These are phyloP conservation scores for Psilanteris sp. DNA, from an alignment of 1,140 invertebrate genomes.

Conservation along the genomic window DNA sequence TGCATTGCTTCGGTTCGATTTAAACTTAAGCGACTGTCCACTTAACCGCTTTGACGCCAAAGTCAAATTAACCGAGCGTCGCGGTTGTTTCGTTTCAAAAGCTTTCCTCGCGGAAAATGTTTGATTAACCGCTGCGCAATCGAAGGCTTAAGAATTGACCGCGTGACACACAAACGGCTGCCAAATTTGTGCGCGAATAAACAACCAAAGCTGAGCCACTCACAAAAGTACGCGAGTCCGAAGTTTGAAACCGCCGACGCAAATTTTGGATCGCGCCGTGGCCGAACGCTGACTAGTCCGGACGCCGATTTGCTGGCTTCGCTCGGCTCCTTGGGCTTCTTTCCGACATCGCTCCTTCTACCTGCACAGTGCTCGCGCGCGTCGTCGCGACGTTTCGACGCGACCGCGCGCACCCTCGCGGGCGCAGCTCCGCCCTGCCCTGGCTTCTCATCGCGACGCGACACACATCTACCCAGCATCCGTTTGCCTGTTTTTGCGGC, in stretches of 20 bases:
- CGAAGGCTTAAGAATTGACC: no score
- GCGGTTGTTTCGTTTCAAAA: no score
- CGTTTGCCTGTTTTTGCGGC: slow-evolving; percentile 15
- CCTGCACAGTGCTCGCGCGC: slow-evolving; percentile 69
- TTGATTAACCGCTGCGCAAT: no score
- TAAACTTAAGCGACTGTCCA: neutral
- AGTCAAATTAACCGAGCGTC: no score
- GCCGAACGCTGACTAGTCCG: slow-evolving; percentile 37
- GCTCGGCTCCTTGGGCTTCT: slow-evolving; percentile 40
- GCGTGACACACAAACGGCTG: no score
- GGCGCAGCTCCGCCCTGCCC: slow-evolving; percentile 77
- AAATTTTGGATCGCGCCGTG: slow-evolving; percentile 18
- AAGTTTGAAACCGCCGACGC: no score
- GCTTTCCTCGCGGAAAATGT: no score
- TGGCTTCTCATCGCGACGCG: slow-evolving; percentile 48
- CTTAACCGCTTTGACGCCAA: neutral
- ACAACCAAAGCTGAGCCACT: no score
- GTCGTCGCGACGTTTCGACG: slow-evolving; percentile 50
- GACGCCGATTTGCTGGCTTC: slow-evolving; percentile 33
- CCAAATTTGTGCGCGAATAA: no score
- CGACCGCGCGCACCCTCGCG: slow-evolving; percentile 72
- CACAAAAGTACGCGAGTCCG: no score
- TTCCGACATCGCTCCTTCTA: slow-evolving; percentile 72
- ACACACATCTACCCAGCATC: slow-evolving; percentile 54
- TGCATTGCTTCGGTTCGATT: slow-evolving; percentile 2